phyloP scores from a whole-genome alignment of 2,797 vertebrate genomes.

The Tapera naevia region DNA sequence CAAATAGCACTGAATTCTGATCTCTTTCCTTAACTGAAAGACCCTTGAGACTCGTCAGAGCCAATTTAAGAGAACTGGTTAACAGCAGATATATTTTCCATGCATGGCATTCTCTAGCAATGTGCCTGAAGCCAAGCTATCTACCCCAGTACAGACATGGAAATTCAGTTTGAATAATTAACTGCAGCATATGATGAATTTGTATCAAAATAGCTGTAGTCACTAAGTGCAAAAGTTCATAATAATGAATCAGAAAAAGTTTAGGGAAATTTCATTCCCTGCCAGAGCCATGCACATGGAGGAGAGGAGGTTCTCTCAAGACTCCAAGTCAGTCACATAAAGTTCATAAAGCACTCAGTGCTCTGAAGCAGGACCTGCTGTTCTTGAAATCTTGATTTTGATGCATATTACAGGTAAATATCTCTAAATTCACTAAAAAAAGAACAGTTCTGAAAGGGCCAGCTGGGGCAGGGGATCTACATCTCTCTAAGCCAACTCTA shows the following conservation, averaged over 20 bases:
- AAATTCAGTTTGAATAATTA: constrained; percentile 30
- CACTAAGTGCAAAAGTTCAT: neutral
- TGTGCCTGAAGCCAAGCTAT: neutral
- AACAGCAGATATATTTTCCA: neutral
- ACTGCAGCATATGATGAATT: neutral
- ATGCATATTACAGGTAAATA: neutral
- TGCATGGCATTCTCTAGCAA: neutral
- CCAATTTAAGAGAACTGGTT: neutral
- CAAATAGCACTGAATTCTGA: neutral
- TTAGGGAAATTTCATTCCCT: neutral
- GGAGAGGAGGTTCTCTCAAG: neutral
- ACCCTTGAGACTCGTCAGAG: neutral
- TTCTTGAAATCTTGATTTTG: neutral
- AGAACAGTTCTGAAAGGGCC: neutral
- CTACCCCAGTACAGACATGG: neutral
- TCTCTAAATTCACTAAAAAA: neutral
- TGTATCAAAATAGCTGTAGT: neutral
- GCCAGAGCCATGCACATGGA: neutral
- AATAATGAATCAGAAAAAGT: neutral
- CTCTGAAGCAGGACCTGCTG: neutral
- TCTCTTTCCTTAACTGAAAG: neutral
- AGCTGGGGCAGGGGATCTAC: neutral
- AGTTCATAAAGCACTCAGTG: neutral
- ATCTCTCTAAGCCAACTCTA: neutral
- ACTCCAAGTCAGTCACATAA: neutral